Evolutionary conservation across 2,797 vertebrate species (phyloP).

Genomic region (Crax fasciolata): DNA sequence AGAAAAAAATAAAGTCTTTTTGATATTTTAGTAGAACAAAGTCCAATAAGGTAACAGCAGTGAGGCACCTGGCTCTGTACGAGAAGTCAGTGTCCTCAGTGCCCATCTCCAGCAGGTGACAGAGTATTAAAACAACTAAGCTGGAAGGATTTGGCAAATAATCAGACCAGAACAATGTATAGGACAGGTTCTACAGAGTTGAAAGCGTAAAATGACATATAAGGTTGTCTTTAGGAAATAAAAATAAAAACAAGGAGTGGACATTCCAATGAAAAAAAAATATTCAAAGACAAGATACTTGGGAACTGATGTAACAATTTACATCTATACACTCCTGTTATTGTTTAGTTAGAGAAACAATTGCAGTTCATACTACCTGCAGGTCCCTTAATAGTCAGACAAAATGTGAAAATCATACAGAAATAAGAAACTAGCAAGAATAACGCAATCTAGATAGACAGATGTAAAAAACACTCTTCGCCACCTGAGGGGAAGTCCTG

Average conservation of each 20-base stretch:
- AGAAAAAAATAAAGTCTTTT: neutral
- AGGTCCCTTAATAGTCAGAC: neutral
- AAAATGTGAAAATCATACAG: neutral
- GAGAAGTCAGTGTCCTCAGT: neutral
- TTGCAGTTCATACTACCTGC: neutral
- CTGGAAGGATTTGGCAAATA: neutral
- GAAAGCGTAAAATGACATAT: neutral
- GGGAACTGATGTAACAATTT: neutral
- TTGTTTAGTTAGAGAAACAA: neutral
- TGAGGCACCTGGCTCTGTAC: neutral
- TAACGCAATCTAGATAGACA: too few relatives aligned
- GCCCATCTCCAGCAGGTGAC: neutral
- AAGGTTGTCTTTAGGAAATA: neutral
- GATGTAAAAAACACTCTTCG: neutral
- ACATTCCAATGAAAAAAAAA: neutral
- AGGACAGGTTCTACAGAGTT: neutral
- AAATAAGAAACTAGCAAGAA: neutral
- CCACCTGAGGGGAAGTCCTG: neutral
- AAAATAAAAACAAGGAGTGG: fast-evolving
- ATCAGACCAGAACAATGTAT: neutral
- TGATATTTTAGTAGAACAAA: neutral
- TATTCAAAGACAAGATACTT: neutral
- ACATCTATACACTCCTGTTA: neutral
- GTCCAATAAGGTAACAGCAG: neutral
- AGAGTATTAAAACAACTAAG: neutral